Evolutionary conservation across 1,140 invertebrate genomes (phyloP).

Genomic region (Anthonomus grandis): DNA sequence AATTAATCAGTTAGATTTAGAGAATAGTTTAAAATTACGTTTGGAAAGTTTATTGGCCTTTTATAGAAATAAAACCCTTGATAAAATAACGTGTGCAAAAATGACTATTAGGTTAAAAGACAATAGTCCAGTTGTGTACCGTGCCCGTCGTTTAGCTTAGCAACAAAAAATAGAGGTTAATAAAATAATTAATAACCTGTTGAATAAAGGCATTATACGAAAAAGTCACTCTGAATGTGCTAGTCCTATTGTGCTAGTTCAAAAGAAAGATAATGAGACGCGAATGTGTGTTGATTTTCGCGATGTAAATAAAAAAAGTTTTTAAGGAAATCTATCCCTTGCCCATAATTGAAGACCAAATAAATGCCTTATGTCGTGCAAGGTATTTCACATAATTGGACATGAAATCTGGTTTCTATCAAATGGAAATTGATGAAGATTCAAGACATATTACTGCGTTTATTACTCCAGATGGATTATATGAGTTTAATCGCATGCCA

Average conservation of each 20-base stretch:
- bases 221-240: too few relatives aligned
- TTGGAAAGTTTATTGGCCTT: not conserved
- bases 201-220: constrained; percentile 45
- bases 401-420: constrained; percentile 42
- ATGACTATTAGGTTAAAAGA: constrained; percentile 14
- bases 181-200: constrained; percentile 41
- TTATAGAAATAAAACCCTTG: constrained; percentile 7
- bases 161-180: constrained; percentile 18
- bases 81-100: constrained; percentile 6
- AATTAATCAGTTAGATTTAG: too few relatives aligned
- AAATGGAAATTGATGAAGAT: too few relatives aligned
- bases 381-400: constrained; percentile 34
- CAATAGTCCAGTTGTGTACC: constrained; percentile 18
- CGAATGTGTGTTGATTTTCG: too few relatives aligned
- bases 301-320: constrained; percentile 48
- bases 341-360: too few relatives aligned
- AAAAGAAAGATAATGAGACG: too few relatives aligned
- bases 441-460: too few relatives aligned
- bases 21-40: not conserved
- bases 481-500: constrained; percentile 37
- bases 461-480: too few relatives aligned
- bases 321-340: constrained; percentile 38
- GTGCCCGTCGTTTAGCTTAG: too few relatives aligned
- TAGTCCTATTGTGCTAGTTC: too few relatives aligned
- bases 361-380: too few relatives aligned